Evolutionary conservation across 2,797 vertebrate genomes (phyloP).

Genomic region (Melanotaenia parkinsoni): DNA sequence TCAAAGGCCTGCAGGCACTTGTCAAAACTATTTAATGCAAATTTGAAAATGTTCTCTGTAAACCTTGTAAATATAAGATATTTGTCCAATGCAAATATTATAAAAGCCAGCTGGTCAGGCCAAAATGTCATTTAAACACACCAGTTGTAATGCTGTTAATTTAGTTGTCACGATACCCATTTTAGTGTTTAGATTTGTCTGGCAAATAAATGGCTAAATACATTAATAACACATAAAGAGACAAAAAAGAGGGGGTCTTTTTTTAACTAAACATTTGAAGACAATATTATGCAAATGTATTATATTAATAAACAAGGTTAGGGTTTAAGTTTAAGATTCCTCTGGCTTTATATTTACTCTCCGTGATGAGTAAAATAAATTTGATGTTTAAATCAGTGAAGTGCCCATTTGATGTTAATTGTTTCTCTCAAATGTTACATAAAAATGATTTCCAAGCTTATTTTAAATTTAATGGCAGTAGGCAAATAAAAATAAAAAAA

Average conservation of each 20-base stretch:
- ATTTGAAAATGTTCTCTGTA: constrained; percentile 1
- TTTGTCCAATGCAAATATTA: neutral
- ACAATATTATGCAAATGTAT: constrained; percentile 3
- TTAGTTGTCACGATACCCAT: constrained; percentile 7
- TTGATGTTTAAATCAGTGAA: constrained; percentile 1
- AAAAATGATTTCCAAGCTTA: neutral
- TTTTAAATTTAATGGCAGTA: constrained; percentile 18
- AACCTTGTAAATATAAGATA: neutral
- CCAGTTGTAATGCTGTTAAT: constrained; percentile 18
- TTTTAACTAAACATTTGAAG: neutral
- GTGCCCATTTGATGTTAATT: neutral
- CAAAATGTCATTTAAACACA: neutral
- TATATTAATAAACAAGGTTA: too few relatives aligned
- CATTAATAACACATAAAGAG: neutral
- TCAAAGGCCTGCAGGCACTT: neutral
- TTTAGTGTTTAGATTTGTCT: too few relatives aligned
- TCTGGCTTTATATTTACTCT: constrained; percentile 20
- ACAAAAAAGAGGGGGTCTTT: neutral
- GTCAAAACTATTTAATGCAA: constrained; percentile 8
- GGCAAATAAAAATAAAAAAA: constrained; percentile 30
- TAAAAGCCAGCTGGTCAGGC: neutral
- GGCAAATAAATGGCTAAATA: neutral
- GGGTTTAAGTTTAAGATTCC: too few relatives aligned
- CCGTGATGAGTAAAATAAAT: constrained; percentile 40
- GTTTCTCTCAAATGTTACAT: neutral